phyloP scores from a whole-genome alignment of 2,888 invertebrate genomes.

The Neuroscelio doddi region DNA sequence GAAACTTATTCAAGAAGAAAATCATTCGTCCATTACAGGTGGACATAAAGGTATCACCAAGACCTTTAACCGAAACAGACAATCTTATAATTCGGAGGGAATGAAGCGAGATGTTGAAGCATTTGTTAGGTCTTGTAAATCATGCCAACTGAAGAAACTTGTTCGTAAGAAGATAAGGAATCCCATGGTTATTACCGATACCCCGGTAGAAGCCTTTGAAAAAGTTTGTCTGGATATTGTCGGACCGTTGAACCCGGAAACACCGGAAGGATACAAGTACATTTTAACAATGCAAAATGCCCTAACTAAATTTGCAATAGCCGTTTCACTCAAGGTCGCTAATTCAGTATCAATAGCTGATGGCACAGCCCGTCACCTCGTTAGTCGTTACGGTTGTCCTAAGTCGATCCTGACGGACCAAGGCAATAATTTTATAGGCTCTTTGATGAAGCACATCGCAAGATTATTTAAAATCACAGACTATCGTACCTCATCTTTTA shows the following conservation, averaged over 20 bases:
- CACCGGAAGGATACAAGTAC: slow-evolving; percentile 43
- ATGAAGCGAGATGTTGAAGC: neutral
- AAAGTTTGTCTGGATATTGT: slow-evolving; percentile 43
- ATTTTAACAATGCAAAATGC: slow-evolving; percentile 31
- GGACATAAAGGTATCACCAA: neutral
- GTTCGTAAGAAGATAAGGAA: slow-evolving; percentile 27
- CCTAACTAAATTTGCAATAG: slow-evolving; percentile 10
- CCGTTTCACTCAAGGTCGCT: slow-evolving; percentile 40
- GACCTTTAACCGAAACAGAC: neutral
- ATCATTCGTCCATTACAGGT: too few species aligned
- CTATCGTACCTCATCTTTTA: slow-evolving; percentile 6
- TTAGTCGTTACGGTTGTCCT: neutral
- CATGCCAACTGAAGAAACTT: slow-evolving; percentile 44
- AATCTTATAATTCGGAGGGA: neutral
- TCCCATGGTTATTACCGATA: slow-evolving; percentile 45
- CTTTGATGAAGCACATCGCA: neutral
- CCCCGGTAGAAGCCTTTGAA: slow-evolving; percentile 31
- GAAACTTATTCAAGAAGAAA: too few species aligned
- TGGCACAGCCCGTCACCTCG: too few species aligned
- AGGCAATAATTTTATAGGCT: neutral
- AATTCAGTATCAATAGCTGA: too few species aligned
- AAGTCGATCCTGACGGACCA: neutral
- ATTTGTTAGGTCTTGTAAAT: slow-evolving; percentile 23
- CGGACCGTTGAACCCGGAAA: slow-evolving; percentile 37
- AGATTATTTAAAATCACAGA: slow-evolving; percentile 9